These are phyloP conservation scores for Oophaga pumilio DNA, from an alignment of 2,113 vertebrate species.

Conservation along the genomic window DNA sequence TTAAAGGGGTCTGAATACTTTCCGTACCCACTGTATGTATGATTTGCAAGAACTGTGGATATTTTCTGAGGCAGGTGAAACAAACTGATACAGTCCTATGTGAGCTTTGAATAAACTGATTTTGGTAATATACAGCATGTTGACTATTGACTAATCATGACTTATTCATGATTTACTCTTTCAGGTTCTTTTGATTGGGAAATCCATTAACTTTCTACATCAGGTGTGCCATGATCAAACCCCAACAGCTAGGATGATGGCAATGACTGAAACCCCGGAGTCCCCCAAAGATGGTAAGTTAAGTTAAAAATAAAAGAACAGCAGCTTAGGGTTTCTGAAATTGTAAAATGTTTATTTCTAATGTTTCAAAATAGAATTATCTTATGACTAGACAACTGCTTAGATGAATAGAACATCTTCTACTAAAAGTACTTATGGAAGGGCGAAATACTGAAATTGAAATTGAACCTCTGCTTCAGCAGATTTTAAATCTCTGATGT, in stretches of 20 bases:
- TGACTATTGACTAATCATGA: no score
- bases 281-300: constrained; percentile 88
- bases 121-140: background rate
- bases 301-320: background rate
- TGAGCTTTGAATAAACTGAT: background rate
- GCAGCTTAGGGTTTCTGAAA: background rate
- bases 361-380: no score
- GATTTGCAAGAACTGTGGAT: background rate
- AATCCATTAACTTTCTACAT: constrained; percentile 98
- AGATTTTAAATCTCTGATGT: no score
- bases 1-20: no score
- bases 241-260: constrained; percentile 85
- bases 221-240: constrained; percentile 96
- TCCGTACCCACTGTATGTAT: no score
- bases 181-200: constrained; percentile 94
- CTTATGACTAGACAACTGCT: no score
- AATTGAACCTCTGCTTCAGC: no score
- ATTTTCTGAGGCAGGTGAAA: background rate
- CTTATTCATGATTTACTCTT: background rate
- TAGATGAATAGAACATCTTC: no score
- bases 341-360: background rate
- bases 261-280: constrained; percentile 82
- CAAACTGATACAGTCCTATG: background rate
- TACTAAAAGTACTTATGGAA: no score
- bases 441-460: no score